phyloP scores from a whole-genome alignment of 2,797 vertebrate species.

The Chaunax sp. region DNA sequence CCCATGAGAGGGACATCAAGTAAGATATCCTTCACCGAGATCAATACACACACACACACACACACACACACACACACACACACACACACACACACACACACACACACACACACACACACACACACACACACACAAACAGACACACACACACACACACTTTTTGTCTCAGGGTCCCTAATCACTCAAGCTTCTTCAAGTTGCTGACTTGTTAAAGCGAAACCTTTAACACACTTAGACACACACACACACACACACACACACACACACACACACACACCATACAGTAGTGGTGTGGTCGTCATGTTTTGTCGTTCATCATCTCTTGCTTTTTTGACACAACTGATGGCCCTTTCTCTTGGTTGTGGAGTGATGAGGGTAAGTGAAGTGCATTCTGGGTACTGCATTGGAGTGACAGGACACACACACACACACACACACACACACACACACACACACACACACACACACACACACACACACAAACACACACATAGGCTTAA shows the following conservation, averaged over 20 bases:
- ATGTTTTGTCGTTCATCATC: slow-evolving; percentile 24
- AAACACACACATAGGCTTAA: slow-evolving; percentile 22
- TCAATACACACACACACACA: no score
- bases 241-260: slow-evolving; percentile 1
- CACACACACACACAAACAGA: slow-evolving; percentile 10
- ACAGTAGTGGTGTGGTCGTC: slow-evolving; percentile 2
- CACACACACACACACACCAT: background rate
- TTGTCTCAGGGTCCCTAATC: slow-evolving; percentile 41
- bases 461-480: no score
- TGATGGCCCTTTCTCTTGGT: slow-evolving; percentile 11
- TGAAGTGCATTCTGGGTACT: slow-evolving; percentile 57
- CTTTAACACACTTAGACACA: background rate
- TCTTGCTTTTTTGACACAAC: slow-evolving; percentile 21
- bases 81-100: slow-evolving; percentile 31
- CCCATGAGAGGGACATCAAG: slow-evolving; percentile 23
- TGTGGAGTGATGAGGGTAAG: slow-evolving; percentile 24
- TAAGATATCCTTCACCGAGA: slow-evolving; percentile 53
- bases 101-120: slow-evolving; percentile 20
- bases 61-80: no score
- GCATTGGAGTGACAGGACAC: background rate
- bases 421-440: slow-evolving; percentile 13
- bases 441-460: slow-evolving; percentile 30
- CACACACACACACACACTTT: slow-evolving; percentile 24
- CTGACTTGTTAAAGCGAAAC: slow-evolving; percentile 42
- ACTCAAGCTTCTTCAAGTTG: slow-evolving; percentile 52